A percentile compares a stretch with the other conserved stretches of the same genome.
Conservation (phyloP, 2,797 vertebrate genomes). For the Schizothorax lantsangensis region DNA sequence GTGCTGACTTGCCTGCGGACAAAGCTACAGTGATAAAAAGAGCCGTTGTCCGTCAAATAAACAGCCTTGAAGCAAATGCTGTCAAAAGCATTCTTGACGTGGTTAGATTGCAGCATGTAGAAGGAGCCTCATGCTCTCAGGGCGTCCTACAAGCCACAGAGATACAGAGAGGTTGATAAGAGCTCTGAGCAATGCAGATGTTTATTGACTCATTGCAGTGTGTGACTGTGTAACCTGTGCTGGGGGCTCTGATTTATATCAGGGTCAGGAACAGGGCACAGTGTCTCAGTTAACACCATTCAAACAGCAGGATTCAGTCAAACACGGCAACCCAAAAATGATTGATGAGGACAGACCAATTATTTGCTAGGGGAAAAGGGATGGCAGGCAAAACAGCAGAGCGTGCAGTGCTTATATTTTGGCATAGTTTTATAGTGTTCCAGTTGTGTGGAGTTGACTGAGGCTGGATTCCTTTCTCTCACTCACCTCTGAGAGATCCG, state of each 20-base stretch:
- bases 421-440: slow-evolving; percentile 8
- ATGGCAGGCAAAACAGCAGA: slow-evolving; percentile 26
- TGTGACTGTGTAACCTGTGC: slow-evolving; percentile 57
- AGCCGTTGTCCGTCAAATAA: slow-evolving; percentile 70
- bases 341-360: slow-evolving; percentile 43
- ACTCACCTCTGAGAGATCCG: neutral
- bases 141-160: slow-evolving; percentile 67
- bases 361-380: slow-evolving; percentile 41
- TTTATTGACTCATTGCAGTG: slow-evolving; percentile 75
- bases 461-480: slow-evolving; percentile 32
- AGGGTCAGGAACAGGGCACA: slow-evolving; percentile 49
- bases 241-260: slow-evolving; percentile 59
- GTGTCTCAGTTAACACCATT: slow-evolving; percentile 45
- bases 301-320: slow-evolving; percentile 42
- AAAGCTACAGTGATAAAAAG: slow-evolving; percentile 66
- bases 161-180: slow-evolving; percentile 76
- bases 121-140: slow-evolving; percentile 56
- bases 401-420: slow-evolving; percentile 34
- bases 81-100: slow-evolving; percentile 77
- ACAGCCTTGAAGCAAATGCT: slow-evolving; percentile 70
- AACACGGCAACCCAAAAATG: slow-evolving; percentile 35
- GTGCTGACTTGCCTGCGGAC: slow-evolving; percentile 75
- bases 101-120: slow-evolving; percentile 65
- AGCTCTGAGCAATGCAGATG: slow-evolving; percentile 69
- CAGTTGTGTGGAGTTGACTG: slow-evolving; percentile 18